These are phyloP conservation scores for Arge pagana DNA, from an alignment of 2,888 invertebrate genomes.

Conservation along the genomic window DNA sequence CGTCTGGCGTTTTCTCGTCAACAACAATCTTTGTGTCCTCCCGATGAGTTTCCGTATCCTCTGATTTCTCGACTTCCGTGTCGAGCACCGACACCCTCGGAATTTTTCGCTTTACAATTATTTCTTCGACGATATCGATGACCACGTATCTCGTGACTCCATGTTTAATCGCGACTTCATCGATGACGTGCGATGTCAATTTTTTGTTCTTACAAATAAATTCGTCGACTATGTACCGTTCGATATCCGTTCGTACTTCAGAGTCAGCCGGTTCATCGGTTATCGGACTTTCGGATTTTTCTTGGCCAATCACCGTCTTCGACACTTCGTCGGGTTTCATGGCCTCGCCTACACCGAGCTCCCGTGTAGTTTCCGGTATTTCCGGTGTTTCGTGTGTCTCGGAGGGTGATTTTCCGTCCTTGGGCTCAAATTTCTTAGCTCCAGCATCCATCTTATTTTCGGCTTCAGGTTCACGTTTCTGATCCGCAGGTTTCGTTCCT, in stretches of 20 bases:
- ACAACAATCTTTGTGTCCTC: constrained; percentile 36
- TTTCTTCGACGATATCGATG: constrained; percentile 48
- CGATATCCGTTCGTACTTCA: constrained; percentile 44
- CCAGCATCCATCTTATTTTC: too few relatives aligned
- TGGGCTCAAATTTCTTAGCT: too few relatives aligned
- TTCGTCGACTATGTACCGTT: constrained; percentile 44
- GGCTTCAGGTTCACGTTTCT: constrained; percentile 35
- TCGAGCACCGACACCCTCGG: constrained; percentile 42
- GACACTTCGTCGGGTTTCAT: too few relatives aligned
- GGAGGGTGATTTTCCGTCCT: too few relatives aligned
- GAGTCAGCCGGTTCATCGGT: constrained; percentile 44
- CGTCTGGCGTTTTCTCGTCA: constrained; percentile 2
- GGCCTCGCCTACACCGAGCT: too few relatives aligned
- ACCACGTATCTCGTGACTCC: constrained; percentile 45
- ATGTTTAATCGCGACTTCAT: constrained; percentile 41
- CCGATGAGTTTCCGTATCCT: too few relatives aligned
- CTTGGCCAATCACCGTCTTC: too few relatives aligned
- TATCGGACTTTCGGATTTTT: constrained; percentile 32
- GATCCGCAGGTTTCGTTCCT: constrained; percentile 10
- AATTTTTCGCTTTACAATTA: constrained; percentile 44
- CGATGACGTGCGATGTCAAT: constrained; percentile 45
- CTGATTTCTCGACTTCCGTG: too few relatives aligned
- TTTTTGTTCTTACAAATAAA: constrained; percentile 44
- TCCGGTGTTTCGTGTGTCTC: too few relatives aligned
- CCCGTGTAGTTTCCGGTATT: too few relatives aligned